Conservation (phyloP, 2,113 vertebrate genomes). For the Chauna torquata region DNA sequence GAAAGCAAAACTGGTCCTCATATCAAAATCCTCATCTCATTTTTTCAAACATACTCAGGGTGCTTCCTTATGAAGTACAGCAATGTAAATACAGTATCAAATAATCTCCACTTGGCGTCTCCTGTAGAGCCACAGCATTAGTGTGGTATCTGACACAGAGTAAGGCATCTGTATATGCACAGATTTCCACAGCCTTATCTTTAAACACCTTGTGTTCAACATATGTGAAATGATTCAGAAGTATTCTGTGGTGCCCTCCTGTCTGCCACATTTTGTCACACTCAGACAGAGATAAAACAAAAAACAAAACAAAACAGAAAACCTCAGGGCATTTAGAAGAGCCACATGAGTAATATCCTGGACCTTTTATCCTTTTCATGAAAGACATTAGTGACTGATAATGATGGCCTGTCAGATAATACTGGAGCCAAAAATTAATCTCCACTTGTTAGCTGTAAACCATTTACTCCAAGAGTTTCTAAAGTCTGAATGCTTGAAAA, state of each 20-base stretch:
- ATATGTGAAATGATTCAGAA: constrained; percentile 46
- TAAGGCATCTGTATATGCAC: neutral
- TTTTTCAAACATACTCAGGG: neutral
- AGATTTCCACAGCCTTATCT: constrained; percentile 19
- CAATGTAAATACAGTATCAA: neutral
- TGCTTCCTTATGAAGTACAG: neutral
- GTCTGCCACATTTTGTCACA: constrained; percentile 52
- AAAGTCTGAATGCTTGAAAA: constrained; percentile 14
- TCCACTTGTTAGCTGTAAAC: constrained; percentile 20
- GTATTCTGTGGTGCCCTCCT: neutral
- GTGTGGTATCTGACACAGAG: neutral
- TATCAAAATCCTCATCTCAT: neutral
- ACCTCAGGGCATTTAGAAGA: constrained; percentile 46
- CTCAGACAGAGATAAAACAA: constrained; percentile 61
- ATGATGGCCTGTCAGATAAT: constrained; percentile 31
- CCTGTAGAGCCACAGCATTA: neutral
- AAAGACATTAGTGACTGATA: constrained; percentile 38
- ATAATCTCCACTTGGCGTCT: neutral
- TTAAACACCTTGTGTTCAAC: constrained; percentile 48
- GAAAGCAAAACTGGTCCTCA: neutral
- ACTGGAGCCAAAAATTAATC: constrained; percentile 29
- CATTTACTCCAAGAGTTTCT: constrained; percentile 9
- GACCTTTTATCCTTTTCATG: constrained; percentile 39
- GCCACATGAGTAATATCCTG: constrained; percentile 33
- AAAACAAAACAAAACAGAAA: constrained; percentile 16